Evolutionary conservation across 2,113 vertebrate species (phyloP), one percentile per base, ranked within the genome.

Genomic region (Phocoena sinus): DNA sequence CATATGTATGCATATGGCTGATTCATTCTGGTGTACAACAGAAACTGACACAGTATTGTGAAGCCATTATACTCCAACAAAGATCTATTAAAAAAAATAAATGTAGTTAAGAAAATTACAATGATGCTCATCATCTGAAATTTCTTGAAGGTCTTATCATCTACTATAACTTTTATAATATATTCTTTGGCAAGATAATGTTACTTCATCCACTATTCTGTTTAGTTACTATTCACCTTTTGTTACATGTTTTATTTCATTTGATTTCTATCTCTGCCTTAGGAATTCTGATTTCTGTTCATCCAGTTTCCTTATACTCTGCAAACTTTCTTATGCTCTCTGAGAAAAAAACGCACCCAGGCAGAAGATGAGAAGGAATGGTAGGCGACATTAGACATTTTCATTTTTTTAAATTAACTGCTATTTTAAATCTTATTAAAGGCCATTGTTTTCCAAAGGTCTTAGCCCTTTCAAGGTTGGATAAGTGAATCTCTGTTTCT

Each of bases 401-500:
- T 93, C 2, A 92, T 89, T 96, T 73, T 83, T 83, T 25, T 12
- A 83, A 92, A 63, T 33, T 4, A 91, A 94, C 96, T 97, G 62
- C 96, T 93, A 56, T 86, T 98, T 98, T 68, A 94, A 97, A 38
- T 94, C 13, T 79, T 93, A 90, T 93, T 88, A 99, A 99, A 99
- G 98, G 98, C 99, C 98, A 99, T 1, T 98, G 97, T 97, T 96
- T 98, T 98, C 94, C 97, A 97, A 98, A 98, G 97, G 96, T 97
- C 97, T 98, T 96, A 92, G 82, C 84, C 97, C 97, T 98, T 99
- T 99, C 98, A 99, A 98, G 98, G 98, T 98, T 98, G 97, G 73
- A 97, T 97, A 97, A 96, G 98, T 97, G 96, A 98, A 98, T 98
- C 63, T 94, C 93, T 87, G 25, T 95, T 95, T 98, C 98, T 91